Evolutionary conservation across 2,797 vertebrate species (phyloP), one percentile per base, ranked within the genome.

Genomic region (Danio jaintianensis): DNA sequence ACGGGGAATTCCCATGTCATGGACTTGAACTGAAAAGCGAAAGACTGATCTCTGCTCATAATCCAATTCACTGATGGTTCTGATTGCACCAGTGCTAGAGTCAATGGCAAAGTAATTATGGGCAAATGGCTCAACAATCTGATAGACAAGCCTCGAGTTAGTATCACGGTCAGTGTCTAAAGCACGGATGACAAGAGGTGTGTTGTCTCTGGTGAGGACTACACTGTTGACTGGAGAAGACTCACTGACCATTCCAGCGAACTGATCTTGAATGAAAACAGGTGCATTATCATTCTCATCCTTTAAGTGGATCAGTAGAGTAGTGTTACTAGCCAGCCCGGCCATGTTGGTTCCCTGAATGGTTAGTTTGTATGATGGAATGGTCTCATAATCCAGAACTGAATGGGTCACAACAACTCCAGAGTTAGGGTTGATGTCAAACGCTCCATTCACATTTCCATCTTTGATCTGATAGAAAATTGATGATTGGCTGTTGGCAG

Each of bases 311-410:
- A 99, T 90, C 0, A 92, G 7, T 64, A 99, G 90, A 0, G 96
- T 97, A 6, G 94, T 62, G 7, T 99, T 99, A 70, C 94, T 93
- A 36, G 96, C 92, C 76, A 96, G 89, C 36, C 97, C 97, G 0
- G 97, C 98, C 98, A 99, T 99, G 89, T 99, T 99, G 45, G 96
- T 98, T 74, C 94, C 97, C 91, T 99, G 97, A 72, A 99, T 88
- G 48, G 88, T 94, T 29, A 99, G 89, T 50, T 85, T 92, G 83
- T 98, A 98, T 38, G 93, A 76, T 43, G 96, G 86, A 55, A 90
- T 82, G 1, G 90, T 93, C 91, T 99, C 98, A 86, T 95, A 99
- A 91, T 99, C 98, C 87, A 99, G 91, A 48, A 83, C 69, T 85
- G 92, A 96, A 86, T 96, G 96, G 69, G 95, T 96, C 79, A 96